Base-by-base conservation (phyloP, 2,888 invertebrate species). In the Tetramorium bicarinatum region DNA sequence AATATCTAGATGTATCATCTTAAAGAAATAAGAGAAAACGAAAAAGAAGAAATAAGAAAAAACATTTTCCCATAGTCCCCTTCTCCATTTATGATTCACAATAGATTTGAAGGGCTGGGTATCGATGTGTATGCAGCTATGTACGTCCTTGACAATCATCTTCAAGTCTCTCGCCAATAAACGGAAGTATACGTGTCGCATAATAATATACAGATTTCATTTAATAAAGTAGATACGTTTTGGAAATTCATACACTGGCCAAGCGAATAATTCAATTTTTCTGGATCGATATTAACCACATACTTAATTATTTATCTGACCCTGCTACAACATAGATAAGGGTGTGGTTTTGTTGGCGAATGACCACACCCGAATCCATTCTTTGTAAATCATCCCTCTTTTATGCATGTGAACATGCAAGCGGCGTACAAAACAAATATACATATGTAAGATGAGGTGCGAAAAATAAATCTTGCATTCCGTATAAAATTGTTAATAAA, bases 331-430 rank as follows among this genome's bases (percentile, higher is more conserved):
- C 77, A 77, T 66, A 44, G 66, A 77, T 67, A 44, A 44, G 77
- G 77, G 77, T 77, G 77, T 77, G 77, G 77, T 77, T 54, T 77
- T 77, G 67, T 77, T 77, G 44, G 29, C 77, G 44, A 54, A 56
- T 34, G 67, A 44, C 77, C 77, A 77, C 77, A 77, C 77, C 77
- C 67, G 21, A 77, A 77, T 77, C 66, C 44, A 67, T 77, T 54
- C 54, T 56, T 77, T 67, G 44, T 56, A 54, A 66, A 77, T 77
- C 77, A 66, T 66, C 67, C n/a, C 13, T 44, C 54, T 66, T 54
- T 41, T 56, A 44, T 67, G 54, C 66, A 67, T 34, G 15, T 44
- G 54, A 67, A 54, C 44, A 67, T 67, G 67, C 67, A 77, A 15
- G 41, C 29, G 44, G 15, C 13, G n/a, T 29, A 18, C 11, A 18